Base-by-base conservation (phyloP, 1,140 invertebrate species). In the Ctenoplectra terminalis region DNA sequence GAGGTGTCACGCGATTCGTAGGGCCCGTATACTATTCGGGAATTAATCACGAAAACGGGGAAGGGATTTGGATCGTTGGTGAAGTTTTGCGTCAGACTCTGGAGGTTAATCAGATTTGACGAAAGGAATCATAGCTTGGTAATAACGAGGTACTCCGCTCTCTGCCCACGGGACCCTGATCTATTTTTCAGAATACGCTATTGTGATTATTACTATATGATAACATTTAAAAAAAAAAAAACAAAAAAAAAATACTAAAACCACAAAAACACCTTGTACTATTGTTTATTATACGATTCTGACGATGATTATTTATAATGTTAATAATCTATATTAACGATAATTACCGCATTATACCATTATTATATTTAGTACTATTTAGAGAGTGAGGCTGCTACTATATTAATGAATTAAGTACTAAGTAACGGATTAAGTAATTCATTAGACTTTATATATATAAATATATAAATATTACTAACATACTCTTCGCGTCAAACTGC, bases 121-220 rank as follows among this genome's bases (percentile, higher is more conserved):
- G 0, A n/a, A 20, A 11, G 1, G 63, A 64, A 63, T 54, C 26
- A n/a, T 43, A 8, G 66, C 52, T 78, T 15, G 29, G 40, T 70
- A 43, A 63, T 40, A 75, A 83, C 56, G 84, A 86, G 71, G 75
- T 83, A 83, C 88, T 92, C 89, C 89, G 91, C 88, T 85, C 89
- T 91, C 92, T 93, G 92, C 92, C 90, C 87, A 89, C 87, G 91
- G 91, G 90, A 90, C 89, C 92, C 92, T 92, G 80, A 93, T 94
- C 93, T 94, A 94, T 94, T 94, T 93, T 94, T 94, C 93, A 93
- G 92, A 93, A 93, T 93, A 94, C 91, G 92, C 92, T 94, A 93
- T 93, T 93, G 92, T 94, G 92, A 94, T 94, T 94, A 94, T 92
- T 93, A 92, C 90, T 92, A 91, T 91, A 92, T 92, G 88, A 92